These are phyloP conservation scores for Polymixis lichenea DNA, from an alignment of 2,888 invertebrate genomes.

Conservation along the genomic window DNA sequence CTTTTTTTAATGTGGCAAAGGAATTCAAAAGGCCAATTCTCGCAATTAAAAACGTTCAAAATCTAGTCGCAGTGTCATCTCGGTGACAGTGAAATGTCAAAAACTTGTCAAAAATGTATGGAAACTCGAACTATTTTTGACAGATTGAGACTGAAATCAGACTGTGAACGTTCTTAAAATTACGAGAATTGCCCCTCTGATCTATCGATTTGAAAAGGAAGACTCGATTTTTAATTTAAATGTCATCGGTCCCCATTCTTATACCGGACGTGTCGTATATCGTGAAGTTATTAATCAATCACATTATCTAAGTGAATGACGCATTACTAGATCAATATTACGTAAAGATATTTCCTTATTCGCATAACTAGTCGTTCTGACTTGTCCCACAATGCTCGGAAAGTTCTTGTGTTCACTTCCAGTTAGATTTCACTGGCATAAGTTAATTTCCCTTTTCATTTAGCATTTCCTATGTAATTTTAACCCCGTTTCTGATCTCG, in stretches of 20 bases:
- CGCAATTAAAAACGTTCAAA: too few species aligned
- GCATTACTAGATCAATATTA: conserved; percentile 65
- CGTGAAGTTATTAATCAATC: conserved; percentile 49
- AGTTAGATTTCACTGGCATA: conserved; percentile 60
- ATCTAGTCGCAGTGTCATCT: too few species aligned
- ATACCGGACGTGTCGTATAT: conserved; percentile 13
- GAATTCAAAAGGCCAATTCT: too few species aligned
- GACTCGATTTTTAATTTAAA: conserved; percentile 15
- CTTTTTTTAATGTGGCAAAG: conserved; percentile 43
- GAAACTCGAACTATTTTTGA: too few species aligned
- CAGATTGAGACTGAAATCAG: too few species aligned
- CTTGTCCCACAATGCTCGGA: conserved; percentile 67
- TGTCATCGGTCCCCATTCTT: conserved; percentile 11
- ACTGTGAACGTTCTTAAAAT: too few species aligned
- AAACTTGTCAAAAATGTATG: too few species aligned
- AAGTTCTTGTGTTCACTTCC: conserved; percentile 65
- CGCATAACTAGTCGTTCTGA: conserved; percentile 66
- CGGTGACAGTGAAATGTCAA: too few species aligned
- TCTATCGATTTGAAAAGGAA: conserved; percentile 15
- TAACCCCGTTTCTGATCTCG: conserved; percentile 3
- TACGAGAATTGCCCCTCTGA: too few species aligned
- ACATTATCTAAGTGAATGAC: conserved; percentile 53
- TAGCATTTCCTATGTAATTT: conserved; percentile 45
- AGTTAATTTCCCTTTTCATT: conserved; percentile 62
- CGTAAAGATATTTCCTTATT: conserved; percentile 68